Evolutionary conservation across 2,888 invertebrate species (phyloP).

Genomic region (Anticlea derivata): DNA sequence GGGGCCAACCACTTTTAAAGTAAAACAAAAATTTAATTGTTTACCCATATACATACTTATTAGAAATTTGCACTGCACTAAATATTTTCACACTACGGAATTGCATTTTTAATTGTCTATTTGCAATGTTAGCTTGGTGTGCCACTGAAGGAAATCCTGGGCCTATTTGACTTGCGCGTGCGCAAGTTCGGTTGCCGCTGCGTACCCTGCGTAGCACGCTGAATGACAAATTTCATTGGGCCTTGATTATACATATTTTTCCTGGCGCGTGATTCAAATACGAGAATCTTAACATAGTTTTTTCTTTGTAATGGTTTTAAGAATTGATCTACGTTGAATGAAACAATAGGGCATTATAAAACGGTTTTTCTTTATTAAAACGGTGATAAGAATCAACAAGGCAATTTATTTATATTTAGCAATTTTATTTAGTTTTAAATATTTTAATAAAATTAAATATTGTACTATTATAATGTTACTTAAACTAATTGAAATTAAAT

Average conservation of each 20-base stretch:
- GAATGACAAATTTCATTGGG: conserved; percentile 80
- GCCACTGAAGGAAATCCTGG: conserved; percentile 69
- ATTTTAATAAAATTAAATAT: too few relatives aligned
- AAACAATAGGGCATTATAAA: conserved; percentile 25
- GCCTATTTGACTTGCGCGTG: conserved; percentile 61
- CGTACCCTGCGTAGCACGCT: conserved; percentile 49
- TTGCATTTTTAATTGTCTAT: too few relatives aligned
- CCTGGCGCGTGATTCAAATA: conserved; percentile 78
- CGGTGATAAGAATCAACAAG: too few relatives aligned
- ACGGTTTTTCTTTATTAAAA: conserved; percentile 8
- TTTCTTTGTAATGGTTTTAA: conserved; percentile 32
- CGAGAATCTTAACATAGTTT: conserved; percentile 38
- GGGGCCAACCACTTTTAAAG: too few relatives aligned
- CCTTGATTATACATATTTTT: conserved; percentile 72
- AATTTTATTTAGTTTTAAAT: too few relatives aligned
- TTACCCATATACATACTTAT: too few relatives aligned
- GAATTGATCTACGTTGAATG: conserved; percentile 17
- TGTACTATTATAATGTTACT: too few relatives aligned
- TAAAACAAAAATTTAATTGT: too few relatives aligned
- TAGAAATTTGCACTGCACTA: too few relatives aligned
- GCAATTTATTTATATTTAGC: too few relatives aligned
- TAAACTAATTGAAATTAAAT: too few relatives aligned
- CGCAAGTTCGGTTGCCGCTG: conserved; percentile 42
- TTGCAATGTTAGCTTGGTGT: conserved; percentile 64
- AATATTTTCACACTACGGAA: too few relatives aligned